Percentiles rank a stretch among this genome's conserved stretches.
These are phyloP conservation scores for Siniperca knerii DNA, from an alignment of 2,113 vertebrate species.

Conservation along the genomic window DNA sequence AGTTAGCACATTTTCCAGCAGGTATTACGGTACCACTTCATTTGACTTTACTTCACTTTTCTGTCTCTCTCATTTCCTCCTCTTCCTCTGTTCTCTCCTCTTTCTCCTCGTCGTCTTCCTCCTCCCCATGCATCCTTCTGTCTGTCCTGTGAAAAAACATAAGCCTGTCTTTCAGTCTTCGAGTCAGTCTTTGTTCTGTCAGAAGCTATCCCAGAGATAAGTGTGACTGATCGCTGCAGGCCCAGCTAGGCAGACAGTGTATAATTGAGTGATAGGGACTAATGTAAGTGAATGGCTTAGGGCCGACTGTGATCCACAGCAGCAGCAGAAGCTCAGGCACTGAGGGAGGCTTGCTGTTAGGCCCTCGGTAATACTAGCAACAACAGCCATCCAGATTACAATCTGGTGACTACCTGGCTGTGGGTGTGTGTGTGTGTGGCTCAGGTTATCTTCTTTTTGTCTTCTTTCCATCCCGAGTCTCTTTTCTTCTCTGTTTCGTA, in stretches of 20 bases:
- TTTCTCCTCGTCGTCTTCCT: background rate
- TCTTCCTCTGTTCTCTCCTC: background rate
- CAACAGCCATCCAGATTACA: slow-evolving; percentile 63
- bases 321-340: slow-evolving; percentile 46
- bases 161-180: slow-evolving; percentile 36
- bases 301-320: slow-evolving; percentile 53
- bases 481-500: slow-evolving; percentile 32
- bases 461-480: slow-evolving; percentile 17
- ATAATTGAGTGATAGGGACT: slow-evolving; percentile 72
- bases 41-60: background rate
- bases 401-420: slow-evolving; percentile 61
- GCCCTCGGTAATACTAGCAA: slow-evolving; percentile 58
- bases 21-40: too few species aligned
- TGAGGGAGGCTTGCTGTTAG: slow-evolving; percentile 58
- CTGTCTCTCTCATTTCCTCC: background rate
- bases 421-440: slow-evolving; percentile 10
- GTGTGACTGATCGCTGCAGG: slow-evolving; percentile 70
- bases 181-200: slow-evolving; percentile 69
- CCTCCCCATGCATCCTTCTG: background rate
- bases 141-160: slow-evolving; percentile 25
- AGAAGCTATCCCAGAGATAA: slow-evolving; percentile 67
- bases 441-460: slow-evolving; percentile 46
- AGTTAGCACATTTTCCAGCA: too few species aligned
- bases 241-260: slow-evolving; percentile 62
- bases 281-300: slow-evolving; percentile 70